Base-by-base conservation (phyloP, 2,797 vertebrate species). In the Nasua narica region DNA sequence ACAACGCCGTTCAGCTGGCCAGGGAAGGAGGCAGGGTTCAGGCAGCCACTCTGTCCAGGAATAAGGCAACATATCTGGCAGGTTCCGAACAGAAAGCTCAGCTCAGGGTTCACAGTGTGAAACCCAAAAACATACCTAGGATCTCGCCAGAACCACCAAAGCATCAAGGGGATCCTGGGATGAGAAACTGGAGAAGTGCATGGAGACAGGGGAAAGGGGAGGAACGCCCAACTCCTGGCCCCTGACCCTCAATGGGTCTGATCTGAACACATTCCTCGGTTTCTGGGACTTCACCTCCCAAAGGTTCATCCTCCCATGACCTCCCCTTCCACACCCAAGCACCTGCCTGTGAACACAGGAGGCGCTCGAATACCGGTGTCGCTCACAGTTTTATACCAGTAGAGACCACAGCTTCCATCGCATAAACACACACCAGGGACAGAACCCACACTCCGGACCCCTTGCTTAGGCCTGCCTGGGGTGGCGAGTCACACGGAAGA, bases 371-470 rank as follows among this genome's bases (percentile, higher is more conserved):
- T 13, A 40, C 19, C 13, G 2, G 7, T 19, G 7, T 23, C 11
- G 2, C 37, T 82, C 16, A 13, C 25, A 15, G 46, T 15, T 1
- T 12, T 67, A 43, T 2, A 32, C 23, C 35, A 5, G n/a, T 4
- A 40, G 77, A 69, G 21, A 46, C 43, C 5, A 29, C 25, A 23
- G 46, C 65, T 60, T 52, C 79, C 5, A 3, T 70, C 69, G 27
- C 6, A 2, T 27, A 58, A 46, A 48, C 0, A 3, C 40, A 7
- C 4, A 2, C 46, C 1, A 46, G 18, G n/a, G 23, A 32, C 7
- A 18, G 4, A 0, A 67, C 19, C 40, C 37, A 32, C 21, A 21
- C 12, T 50, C 3, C 43, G 56, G 32, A 88, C 65, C 52, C n/a
- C 32, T 19, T 58, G 25, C 67, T 58, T 14, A 25, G 21, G 46